A percentile compares a stretch with the other conserved stretches of the same genome.
These are phyloP conservation scores for Nanorana parkeri DNA, from an alignment of 2,113 vertebrate species.

Conservation along the genomic window DNA sequence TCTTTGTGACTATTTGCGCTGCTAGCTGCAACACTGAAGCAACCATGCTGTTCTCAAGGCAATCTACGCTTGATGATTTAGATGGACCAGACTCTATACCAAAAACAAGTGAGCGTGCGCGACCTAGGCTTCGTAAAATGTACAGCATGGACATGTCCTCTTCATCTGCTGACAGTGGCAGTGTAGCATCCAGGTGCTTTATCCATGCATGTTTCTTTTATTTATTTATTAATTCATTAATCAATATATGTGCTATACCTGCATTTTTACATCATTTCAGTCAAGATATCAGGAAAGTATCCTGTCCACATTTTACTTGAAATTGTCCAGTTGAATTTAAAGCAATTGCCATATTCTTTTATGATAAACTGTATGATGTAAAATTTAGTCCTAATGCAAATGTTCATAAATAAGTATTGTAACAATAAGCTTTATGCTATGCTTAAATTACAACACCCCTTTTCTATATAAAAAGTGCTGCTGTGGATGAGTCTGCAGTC, in stretches of 20 bases:
- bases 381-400: no score
- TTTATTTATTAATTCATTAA: conserved; percentile 59
- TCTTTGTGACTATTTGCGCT: conserved; percentile 82
- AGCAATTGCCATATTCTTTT: no score
- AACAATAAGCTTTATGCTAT: no score
- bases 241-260: conserved; percentile 47
- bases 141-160: conserved; percentile 91
- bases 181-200: conserved; percentile 92
- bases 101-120: conserved; percentile 96
- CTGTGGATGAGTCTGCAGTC: no score
- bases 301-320: no score
- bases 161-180: conserved; percentile 93
- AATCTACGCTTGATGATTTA: conserved; percentile 97
- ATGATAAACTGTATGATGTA: no score
- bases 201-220: conserved; percentile 74
- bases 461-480: no score
- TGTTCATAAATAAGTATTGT: no score
- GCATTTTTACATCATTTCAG: conserved; percentile 3
- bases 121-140: conserved; percentile 96
- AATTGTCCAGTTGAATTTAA: no score
- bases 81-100: conserved; percentile 90
- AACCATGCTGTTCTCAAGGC: conserved; percentile 96
- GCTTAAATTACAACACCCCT: no score
- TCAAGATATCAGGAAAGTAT: not conserved
- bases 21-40: conserved; percentile 95